Percentiles rank a stretch among this genome's conserved stretches.
phyloP scores from a whole-genome alignment of 2,888 invertebrate species.

The Panzeria rudis region DNA sequence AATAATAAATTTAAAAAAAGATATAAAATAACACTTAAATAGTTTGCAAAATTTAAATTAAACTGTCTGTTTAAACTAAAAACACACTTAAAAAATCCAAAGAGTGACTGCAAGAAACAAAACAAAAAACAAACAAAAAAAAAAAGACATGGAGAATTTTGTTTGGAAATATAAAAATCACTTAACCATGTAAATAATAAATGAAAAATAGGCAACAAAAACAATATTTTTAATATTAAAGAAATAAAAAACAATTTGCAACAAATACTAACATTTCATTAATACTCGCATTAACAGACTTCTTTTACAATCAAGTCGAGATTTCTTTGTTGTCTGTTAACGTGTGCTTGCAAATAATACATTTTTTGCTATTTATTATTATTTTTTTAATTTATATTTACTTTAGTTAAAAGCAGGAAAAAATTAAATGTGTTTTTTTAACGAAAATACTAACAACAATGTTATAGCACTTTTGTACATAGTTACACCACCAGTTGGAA shows the following conservation, averaged over 20 bases:
- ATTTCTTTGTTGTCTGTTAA: conserved; percentile 38
- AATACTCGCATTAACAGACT: conserved; percentile 39
- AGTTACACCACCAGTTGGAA: conserved; percentile 66
- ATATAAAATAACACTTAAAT: conserved; percentile 19
- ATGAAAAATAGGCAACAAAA: conserved; percentile 47
- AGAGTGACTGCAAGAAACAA: neutral
- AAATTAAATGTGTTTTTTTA: conserved; percentile 32
- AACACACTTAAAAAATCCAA: conserved; percentile 8
- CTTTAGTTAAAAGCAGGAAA: conserved; percentile 45
- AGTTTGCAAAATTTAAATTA: conserved; percentile 42
- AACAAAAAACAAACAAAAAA: too few relatives aligned
- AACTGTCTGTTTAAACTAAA: conserved; percentile 45
- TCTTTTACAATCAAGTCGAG: conserved; percentile 7
- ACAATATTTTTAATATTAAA: conserved; percentile 31
- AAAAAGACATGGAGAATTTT: conserved; percentile 42
- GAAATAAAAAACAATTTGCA: conserved; percentile 28
- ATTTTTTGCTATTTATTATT: conserved; percentile 20
- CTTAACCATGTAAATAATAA: conserved; percentile 69
- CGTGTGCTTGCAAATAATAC: conserved; percentile 45
- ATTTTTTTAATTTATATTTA: conserved; percentile 21
- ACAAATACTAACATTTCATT: conserved; percentile 41
- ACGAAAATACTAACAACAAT: conserved; percentile 31
- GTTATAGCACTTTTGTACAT: conserved; percentile 9
- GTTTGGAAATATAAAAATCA: conserved; percentile 70
- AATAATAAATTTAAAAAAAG: neutral